A percentile compares a stretch with the other conserved stretches of the same genome.
phyloP scores from a whole-genome alignment of 2,888 invertebrate species.

The Volucella zonaria region DNA sequence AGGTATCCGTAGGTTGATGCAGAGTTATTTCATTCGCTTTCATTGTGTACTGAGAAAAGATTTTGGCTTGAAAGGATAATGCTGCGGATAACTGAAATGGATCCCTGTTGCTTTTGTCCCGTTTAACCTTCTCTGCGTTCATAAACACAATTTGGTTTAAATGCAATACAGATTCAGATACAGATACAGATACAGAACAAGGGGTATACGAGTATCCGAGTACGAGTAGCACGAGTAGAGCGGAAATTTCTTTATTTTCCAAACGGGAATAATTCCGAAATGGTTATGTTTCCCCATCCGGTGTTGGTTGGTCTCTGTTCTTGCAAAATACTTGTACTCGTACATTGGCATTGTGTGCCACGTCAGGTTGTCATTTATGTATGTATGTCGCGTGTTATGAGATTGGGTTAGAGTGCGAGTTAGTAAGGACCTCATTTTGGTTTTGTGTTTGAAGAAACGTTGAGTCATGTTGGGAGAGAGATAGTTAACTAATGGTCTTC shows the following conservation, averaged over 20 bases:
- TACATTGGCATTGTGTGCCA: slow-evolving; percentile 23
- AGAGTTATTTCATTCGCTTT: slow-evolving; percentile 49
- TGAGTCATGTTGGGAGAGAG: slow-evolving; percentile 12
- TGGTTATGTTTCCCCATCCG: slow-evolving; percentile 43
- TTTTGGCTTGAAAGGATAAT: slow-evolving; percentile 36
- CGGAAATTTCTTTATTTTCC: slow-evolving; percentile 52
- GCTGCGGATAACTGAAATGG: slow-evolving; percentile 50
- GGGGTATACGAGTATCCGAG: not conserved
- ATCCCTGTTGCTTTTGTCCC: slow-evolving; percentile 51
- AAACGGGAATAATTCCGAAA: slow-evolving; percentile 49
- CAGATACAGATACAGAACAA: slow-evolving; percentile 27
- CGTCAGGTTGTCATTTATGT: slow-evolving; percentile 40
- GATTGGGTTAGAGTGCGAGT: not conserved
- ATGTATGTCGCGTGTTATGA: slow-evolving; percentile 28
- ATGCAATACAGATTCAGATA: slow-evolving; percentile 36
- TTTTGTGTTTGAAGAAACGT: slow-evolving; percentile 18
- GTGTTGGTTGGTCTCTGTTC: slow-evolving; percentile 4
- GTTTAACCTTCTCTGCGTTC: slow-evolving; percentile 22
- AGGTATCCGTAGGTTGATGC: slow-evolving; percentile 2
- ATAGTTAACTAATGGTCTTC: slow-evolving; percentile 28
- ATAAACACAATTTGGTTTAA: slow-evolving; percentile 52
- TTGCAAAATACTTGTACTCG: not conserved
- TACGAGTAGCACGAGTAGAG: not conserved
- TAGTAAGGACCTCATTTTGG: not conserved
- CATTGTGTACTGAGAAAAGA: slow-evolving; percentile 5